Evolutionary conservation across 2,888 invertebrate species (phyloP).

Genomic region (Eilema sororculum): DNA sequence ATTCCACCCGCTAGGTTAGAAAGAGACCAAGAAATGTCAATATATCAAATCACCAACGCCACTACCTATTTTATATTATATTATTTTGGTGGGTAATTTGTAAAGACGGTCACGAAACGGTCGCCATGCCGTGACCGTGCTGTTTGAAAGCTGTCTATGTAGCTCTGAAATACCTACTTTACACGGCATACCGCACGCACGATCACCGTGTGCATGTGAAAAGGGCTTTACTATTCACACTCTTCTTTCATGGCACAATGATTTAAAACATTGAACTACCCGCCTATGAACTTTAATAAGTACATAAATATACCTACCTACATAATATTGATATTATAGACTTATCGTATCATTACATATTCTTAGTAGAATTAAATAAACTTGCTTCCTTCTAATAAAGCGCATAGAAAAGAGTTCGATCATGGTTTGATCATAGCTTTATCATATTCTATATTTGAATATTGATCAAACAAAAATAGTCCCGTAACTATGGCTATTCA

Average conservation of each 20-base stretch:
- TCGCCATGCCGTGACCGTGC: no score
- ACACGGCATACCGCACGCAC: no score
- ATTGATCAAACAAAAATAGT: constrained; percentile 45
- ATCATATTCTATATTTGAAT: constrained; percentile 40
- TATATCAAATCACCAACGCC: no score
- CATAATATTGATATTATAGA: no score
- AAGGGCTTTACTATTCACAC: neutral
- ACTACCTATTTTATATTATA: neutral
- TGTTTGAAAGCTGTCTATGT: no score
- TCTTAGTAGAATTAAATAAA: neutral
- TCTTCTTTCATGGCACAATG: neutral
- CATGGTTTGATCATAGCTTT: neutral
- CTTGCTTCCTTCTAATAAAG: neutral
- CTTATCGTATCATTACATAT: no score
- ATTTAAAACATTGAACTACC: neutral
- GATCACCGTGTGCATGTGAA: no score
- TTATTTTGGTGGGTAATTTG: neutral
- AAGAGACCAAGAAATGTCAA: no score
- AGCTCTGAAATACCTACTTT: no score
- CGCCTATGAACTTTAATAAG: neutral
- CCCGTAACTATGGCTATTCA: constrained; percentile 35
- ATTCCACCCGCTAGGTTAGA: no score
- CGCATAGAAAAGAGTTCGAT: neutral
- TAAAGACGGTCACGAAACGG: no score
- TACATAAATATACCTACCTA: no score